Percentiles rank a stretch among this genome's conserved stretches.
Conservation (phyloP, 2,113 vertebrate genomes). For the Callospermophilus lateralis region DNA sequence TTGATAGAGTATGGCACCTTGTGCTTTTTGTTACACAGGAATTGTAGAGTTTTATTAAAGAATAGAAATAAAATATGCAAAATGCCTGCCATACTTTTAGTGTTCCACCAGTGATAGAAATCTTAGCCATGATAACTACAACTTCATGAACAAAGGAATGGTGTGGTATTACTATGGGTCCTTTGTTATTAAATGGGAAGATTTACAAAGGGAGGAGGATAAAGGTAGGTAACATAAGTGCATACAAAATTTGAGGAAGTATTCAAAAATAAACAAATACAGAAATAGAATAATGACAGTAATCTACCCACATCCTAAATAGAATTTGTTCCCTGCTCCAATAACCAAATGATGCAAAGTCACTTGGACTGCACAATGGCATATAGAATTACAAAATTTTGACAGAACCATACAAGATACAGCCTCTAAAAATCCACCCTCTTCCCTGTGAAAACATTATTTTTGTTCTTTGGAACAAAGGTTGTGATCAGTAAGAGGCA, state of each 20-base stretch:
- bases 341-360: conserved; percentile 2
- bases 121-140: neutral
- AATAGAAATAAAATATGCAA: neutral
- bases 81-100: neutral
- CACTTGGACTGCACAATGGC: neutral
- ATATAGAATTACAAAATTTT: conserved; percentile 67
- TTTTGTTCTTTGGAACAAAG: conserved; percentile 66
- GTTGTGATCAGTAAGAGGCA: neutral
- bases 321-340: conserved; percentile 21
- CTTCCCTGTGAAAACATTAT: conserved; percentile 58
- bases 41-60: neutral
- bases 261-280: conserved; percentile 46
- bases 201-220: neutral
- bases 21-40: neutral
- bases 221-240: neutral
- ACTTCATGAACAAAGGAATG: neutral
- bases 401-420: neutral
- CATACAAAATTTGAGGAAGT: neutral
- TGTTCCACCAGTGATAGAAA: neutral
- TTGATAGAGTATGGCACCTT: neutral
- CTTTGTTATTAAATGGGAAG: neutral
- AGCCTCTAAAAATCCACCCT: conserved; percentile 30
- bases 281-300: conserved; percentile 34
- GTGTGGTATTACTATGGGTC: neutral
- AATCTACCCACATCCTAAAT: conserved; percentile 46